Evolutionary conservation across 2,888 invertebrate species (phyloP), one percentile per base, ranked within the genome.

Genomic region (Siphonodentalium dalli): DNA sequence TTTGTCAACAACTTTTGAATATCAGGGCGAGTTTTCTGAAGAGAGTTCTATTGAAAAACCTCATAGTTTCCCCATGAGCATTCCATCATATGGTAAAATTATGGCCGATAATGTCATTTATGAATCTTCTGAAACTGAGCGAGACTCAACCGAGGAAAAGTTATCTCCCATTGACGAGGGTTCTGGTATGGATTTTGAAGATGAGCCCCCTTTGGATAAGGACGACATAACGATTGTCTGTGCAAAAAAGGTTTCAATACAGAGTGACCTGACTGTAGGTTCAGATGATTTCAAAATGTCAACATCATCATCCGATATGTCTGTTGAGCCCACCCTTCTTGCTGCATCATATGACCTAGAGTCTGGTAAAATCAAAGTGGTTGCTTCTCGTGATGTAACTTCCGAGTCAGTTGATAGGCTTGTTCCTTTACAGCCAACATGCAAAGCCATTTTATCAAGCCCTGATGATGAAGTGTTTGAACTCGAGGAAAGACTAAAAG

Each of bases 331-430:
- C 83, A 97, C 96, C 1, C 83, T 97, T 8, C 90, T 97, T 9
- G 92, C 94, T 13, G 94, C 96, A 2, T 89, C 90, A 8, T 88
- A 90, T 74, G 93, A 93, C 78, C 82, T 89, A 42, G 82, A 83
- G 48, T 72, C 78, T 35, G 82, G 83, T 20, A 72, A 73, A 47
- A 79, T 89, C 21, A 71, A 75, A 60, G 75, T 80, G 6, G 79
- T 80, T 4, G 68, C 79, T n/a, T 64, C 75, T 8, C 78, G 72
- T 64, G 80, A 79, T 48, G 65, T 78, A 29, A 77, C 77, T 15
- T 78, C 78, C 42, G 80, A 80, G 60, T 68, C 75, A 26, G 76
- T 79, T 1, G 78, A 79, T 58, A 77, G 75, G 45, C 88, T 88
- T 70, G 88, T 88, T 68, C 89, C 90, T 68, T 85, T 90, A 58